These are phyloP conservation scores for Epinotia nisella DNA, from an alignment of 2,888 invertebrate genomes.

Conservation along the genomic window DNA sequence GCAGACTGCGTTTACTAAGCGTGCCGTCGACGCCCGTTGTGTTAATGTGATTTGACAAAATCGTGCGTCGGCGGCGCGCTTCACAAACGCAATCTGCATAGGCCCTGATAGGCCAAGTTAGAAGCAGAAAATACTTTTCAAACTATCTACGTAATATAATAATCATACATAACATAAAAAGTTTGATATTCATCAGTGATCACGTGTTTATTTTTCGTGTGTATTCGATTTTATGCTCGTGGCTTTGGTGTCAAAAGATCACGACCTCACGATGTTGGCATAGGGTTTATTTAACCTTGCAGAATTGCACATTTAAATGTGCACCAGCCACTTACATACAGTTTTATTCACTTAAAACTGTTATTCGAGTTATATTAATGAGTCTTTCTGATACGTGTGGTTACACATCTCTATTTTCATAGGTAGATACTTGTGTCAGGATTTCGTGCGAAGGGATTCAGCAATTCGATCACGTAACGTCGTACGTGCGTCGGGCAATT, in stretches of 20 bases:
- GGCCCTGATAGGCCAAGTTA: too few relatives aligned
- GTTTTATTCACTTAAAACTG: background rate
- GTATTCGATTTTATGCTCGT: background rate
- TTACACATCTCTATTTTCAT: too few relatives aligned
- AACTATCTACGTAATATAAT: background rate
- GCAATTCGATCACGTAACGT: too few relatives aligned
- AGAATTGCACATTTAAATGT: conserved; percentile 12
- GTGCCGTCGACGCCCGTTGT: too few relatives aligned
- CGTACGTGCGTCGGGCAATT: too few relatives aligned
- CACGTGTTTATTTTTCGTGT: conserved; percentile 2
- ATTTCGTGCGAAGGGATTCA: too few relatives aligned
- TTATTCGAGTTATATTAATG: background rate
- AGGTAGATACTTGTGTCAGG: too few relatives aligned
- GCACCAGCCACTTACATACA: background rate
- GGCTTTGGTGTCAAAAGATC: conserved; percentile 18
- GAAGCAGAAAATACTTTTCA: background rate
- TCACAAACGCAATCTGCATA: too few relatives aligned
- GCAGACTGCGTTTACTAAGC: too few relatives aligned
- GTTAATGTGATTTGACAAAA: too few relatives aligned
- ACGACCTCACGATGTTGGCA: conserved; percentile 11
- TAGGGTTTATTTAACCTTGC: conserved; percentile 18
- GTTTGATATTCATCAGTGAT: background rate
- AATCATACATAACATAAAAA: background rate
- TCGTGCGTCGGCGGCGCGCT: too few relatives aligned
- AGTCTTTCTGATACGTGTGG: too few relatives aligned